Evolutionary conservation across 2,113 vertebrate genomes (phyloP).

Genomic region (Pangasianodon hypophthalmus): DNA sequence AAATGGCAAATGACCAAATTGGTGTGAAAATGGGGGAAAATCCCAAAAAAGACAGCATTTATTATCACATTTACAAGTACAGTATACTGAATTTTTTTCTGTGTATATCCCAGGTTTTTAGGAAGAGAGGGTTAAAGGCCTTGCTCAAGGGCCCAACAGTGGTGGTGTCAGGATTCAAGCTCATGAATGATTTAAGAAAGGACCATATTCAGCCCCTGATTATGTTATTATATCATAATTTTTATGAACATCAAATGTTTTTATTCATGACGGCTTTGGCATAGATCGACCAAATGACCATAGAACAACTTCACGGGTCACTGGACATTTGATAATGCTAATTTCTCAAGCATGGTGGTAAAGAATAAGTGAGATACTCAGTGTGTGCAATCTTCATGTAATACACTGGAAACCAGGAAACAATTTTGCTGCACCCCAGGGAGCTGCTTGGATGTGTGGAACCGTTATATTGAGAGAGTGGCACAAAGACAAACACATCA

Average conservation of each 20-base stretch:
- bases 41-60: background rate
- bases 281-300: background rate
- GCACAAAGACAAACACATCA: slow-evolving; percentile 36
- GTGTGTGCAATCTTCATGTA: slow-evolving; percentile 12
- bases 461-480: background rate
- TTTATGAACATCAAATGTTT: background rate
- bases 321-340: background rate
- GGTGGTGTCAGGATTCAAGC: background rate
- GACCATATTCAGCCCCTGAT: background rate
- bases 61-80: background rate
- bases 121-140: background rate
- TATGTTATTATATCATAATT: background rate
- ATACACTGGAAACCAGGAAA: slow-evolving; percentile 24
- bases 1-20: background rate
- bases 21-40: background rate
- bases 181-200: background rate
- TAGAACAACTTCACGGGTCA: background rate
- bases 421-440: slow-evolving; percentile 7
- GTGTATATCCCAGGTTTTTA: background rate
- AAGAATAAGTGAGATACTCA: background rate
- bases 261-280: background rate
- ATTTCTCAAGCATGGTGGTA: background rate
- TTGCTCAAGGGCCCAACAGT: background rate
- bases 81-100: background rate
- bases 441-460: background rate